Percentiles rank a stretch among this genome's conserved stretches.
Evolutionary conservation across 2,888 invertebrate species (phyloP).

Genomic region (Pinctada fucata): DNA sequence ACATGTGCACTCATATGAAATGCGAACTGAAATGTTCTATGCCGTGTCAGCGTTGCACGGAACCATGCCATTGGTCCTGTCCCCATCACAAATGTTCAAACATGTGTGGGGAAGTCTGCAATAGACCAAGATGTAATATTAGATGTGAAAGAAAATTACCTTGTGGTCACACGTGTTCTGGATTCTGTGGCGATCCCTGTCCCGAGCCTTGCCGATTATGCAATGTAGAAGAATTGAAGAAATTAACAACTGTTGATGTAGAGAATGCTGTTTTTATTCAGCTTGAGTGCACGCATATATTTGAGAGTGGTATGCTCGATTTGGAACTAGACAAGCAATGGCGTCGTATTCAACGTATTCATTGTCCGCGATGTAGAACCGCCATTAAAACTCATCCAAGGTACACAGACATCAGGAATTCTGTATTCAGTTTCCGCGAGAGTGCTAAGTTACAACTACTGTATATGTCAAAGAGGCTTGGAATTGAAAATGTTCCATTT

Average conservation of each 20-base stretch:
- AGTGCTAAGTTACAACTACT: neutral
- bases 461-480: neutral
- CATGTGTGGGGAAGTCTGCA: constrained; percentile 74
- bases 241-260: constrained; percentile 1
- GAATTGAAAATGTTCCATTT: neutral
- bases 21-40: constrained; percentile 8
- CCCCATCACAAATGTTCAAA: constrained; percentile 68
- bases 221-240: neutral
- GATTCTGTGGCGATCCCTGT: constrained; percentile 86
- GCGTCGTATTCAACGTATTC: neutral
- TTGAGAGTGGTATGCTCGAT: constrained; percentile 13
- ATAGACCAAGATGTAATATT: constrained; percentile 69
- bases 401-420: constrained; percentile 8
- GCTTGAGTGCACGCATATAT: constrained; percentile 27
- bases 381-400: constrained; percentile 22
- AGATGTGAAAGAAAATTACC: constrained; percentile 69
- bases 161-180: constrained; percentile 80
- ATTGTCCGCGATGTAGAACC: constrained; percentile 26
- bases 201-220: constrained; percentile 79
- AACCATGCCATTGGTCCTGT: constrained; percentile 18
- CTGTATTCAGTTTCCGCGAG: neutral
- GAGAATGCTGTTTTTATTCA: constrained; percentile 3
- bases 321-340: neutral
- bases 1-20: constrained; percentile 4
- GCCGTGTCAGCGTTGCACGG: constrained; percentile 1